Evolutionary conservation across 2,797 vertebrate species (phyloP), one percentile per base, ranked within the genome.

Genomic region (Potorous gilbertii): DNA sequence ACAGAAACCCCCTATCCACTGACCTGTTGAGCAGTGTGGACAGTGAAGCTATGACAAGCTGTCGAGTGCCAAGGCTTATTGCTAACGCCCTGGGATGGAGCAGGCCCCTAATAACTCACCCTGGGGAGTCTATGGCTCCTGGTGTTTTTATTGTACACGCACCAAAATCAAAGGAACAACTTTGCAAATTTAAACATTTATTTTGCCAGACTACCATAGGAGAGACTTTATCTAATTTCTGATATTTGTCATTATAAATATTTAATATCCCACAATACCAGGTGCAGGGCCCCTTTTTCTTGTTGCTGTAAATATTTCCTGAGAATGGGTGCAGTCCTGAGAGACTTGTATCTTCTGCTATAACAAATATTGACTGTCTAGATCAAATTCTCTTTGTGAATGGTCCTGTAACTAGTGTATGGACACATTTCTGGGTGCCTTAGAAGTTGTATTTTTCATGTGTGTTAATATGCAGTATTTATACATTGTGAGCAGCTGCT

Each of bases 401-500:
- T 98, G 97, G 98, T 98, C 98, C 98, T 98, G 98, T 98, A 98
- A 98, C 98, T 99, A 98, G 98, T 99, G 98, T 99, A 98, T 99
- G 98, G 99, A 99, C 99, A 99, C 99, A 99, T 99, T 99, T 99
- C 99, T 98, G 99, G 99, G 99, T 99, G 99, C 99, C 99, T 99
- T 99, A 99, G 98, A 99, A 99, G 99, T 99, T 98, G 98, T 99
- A 99, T 99, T 99, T 99, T 99, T 99, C 98, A 99, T 99, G 99
- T 99, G 98, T 99, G 99, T 99, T 99, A 99, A 99, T 99, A 99
- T 98, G 98, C 98, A 98, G 98, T 99, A 99, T 99, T 99, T 99
- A 98, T 99, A 99, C 98, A 98, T 99, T 99, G 98, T 99, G 99
- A 99, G 98, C 98, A 99, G 98, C 98, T 98, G 98, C 99, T 99